Conservation (phyloP, 35 echinoderm and acorn worm genomes). For the Eucidaris tribuloides region DNA sequence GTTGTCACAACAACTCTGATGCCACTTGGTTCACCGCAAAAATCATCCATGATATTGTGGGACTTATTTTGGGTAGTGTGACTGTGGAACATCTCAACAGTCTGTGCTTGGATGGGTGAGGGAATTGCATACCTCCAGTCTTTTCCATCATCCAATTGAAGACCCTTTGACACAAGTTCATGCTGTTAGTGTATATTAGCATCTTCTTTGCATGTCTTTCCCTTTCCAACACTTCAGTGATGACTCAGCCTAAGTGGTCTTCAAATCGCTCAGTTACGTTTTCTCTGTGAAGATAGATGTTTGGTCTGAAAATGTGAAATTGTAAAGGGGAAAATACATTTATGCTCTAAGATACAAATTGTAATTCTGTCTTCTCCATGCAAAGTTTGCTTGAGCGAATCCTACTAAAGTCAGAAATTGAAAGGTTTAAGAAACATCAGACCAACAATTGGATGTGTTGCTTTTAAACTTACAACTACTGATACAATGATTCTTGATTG, state of each 20-base stretch:
- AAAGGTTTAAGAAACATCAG: no score
- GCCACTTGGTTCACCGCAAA: not conserved
- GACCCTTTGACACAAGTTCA: not conserved
- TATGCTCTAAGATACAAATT: no score
- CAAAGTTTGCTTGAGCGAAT: no score
- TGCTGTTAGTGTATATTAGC: not conserved
- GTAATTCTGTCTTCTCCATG: no score
- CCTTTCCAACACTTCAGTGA: not conserved
- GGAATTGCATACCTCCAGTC: not conserved
- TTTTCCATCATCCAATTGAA: not conserved
- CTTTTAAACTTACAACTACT: no score
- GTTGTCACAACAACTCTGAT: not conserved
- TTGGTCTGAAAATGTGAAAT: not conserved
- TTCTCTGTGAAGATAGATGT: not conserved
- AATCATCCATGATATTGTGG: not conserved
- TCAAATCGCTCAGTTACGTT: not conserved
- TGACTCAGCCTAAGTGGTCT: not conserved
- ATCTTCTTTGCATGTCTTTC: not conserved
- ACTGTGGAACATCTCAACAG: not conserved
- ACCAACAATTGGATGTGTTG: no score
- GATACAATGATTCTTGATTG: no score
- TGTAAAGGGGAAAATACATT: no score
- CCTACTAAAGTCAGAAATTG: no score
- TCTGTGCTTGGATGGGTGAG: not conserved
- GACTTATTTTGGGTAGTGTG: not conserved